Base-by-base conservation (phyloP, 1,140 invertebrate species). In the Trissolcus basalis region DNA sequence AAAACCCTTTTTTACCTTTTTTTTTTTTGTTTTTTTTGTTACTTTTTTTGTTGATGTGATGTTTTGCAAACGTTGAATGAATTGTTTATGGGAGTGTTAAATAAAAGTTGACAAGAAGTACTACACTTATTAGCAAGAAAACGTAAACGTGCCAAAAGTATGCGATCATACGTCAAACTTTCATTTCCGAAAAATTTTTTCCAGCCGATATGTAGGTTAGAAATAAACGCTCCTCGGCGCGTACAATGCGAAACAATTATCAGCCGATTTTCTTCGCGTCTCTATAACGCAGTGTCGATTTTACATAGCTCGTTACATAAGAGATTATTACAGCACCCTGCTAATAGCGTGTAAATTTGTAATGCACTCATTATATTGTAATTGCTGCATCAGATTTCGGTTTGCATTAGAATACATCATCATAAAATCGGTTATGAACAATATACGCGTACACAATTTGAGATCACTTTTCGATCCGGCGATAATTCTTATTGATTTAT, bases 301-400 rank as follows among this genome's bases (percentile, higher is more conserved):
- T 73, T 73, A 65, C 69, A 73, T 49, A 44, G 54, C 55, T 49
- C n/a, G 45, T 72, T 73, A 73, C 44, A 50, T 53, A 71, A 71
- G 35, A n/a, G 8, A 48, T 64, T 64, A 71, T 64, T 71, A 44
- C 68, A 54, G 44, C 54, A 64, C 15, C 56, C 51, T 35, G 50
- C 43, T 73, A 73, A 73, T 67, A 73, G 67, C 36, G 70, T 73
- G 56, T 56, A 73, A 67, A 67, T 67, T 60, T 73, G 61, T 55
- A 61, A 50, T 61, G 53, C 61, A 73, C 67, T 60, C 70, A 56
- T 73, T 73, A 73, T 43, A 73, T 44, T 55, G 39, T 73, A 67
- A 67, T 61, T 73, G 44, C 56, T 73, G 70, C 61, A 67, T 73
- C 36, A 55, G 70, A 73, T 67, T 73, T 73, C 32, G 39, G 14